These are phyloP conservation scores for Pogoniulus pusillus DNA, from an alignment of 2,797 vertebrate genomes.

Conservation along the genomic window DNA sequence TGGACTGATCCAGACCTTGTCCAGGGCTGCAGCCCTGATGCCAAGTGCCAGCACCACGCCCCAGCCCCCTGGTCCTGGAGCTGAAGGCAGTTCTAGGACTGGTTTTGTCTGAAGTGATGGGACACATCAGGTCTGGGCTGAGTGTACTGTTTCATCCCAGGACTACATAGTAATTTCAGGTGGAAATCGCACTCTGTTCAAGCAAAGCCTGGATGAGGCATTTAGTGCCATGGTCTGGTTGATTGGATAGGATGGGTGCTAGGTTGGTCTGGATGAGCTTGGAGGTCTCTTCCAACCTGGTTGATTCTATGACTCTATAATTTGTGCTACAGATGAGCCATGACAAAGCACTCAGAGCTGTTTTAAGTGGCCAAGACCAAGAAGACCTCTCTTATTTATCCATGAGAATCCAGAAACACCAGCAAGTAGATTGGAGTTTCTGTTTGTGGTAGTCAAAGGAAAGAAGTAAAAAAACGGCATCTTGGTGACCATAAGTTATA, in stretches of 20 bases:
- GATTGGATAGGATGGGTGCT: too few species aligned
- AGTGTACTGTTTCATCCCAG: accelerated
- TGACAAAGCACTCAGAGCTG: not conserved
- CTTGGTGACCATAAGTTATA: not conserved
- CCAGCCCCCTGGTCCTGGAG: not conserved
- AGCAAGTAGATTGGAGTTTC: not conserved
- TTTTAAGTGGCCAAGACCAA: conserved; percentile 41
- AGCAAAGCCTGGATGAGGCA: too few species aligned
- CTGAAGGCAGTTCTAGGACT: not conserved
- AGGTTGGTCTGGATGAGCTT: too few species aligned
- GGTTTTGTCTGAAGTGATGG: not conserved
- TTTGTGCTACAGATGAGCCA: conserved; percentile 28
- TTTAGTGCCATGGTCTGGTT: too few species aligned
- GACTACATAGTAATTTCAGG: not conserved
- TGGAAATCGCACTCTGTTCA: not conserved
- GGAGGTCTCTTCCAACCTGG: too few species aligned
- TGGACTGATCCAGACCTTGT: not conserved
- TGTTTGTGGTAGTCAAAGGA: not conserved
- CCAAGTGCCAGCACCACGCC: not conserved
- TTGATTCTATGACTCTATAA: too few species aligned
- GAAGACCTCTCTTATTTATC: not conserved
- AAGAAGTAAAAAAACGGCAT: not conserved
- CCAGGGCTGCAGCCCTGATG: not conserved
- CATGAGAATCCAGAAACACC: not conserved
- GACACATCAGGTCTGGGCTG: not conserved